Conservation (phyloP, 2,113 vertebrate genomes). For the Anthoscopus minutus region DNA sequence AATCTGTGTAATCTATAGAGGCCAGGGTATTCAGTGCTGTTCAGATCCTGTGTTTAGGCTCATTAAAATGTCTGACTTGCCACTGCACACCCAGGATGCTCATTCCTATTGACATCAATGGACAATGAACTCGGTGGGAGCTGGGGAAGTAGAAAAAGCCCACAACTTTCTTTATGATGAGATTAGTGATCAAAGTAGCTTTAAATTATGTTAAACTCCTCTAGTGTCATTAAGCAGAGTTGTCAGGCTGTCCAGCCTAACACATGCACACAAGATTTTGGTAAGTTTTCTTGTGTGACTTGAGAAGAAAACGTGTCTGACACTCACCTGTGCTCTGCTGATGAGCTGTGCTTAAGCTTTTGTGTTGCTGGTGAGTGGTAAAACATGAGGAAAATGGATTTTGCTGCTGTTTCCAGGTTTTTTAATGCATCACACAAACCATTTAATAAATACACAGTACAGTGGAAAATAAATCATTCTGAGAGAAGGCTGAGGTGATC, state of each 20-base stretch:
- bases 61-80: slow-evolving; percentile 30
- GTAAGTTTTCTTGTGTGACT: not conserved
- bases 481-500: not conserved
- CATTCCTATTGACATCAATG: not conserved
- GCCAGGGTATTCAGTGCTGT: not conserved
- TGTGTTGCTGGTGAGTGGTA: not conserved
- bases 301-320: not conserved
- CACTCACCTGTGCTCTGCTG: not conserved
- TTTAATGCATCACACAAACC: not conserved
- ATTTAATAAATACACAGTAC: not conserved
- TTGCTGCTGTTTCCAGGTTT: not conserved
- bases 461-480: not conserved
- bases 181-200: not conserved
- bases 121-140: not conserved
- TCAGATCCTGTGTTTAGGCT: not conserved
- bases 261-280: not conserved
- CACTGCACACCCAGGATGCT: not conserved
- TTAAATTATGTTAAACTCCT: not conserved
- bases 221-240: not conserved
- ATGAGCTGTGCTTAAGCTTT: not conserved
- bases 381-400: not conserved
- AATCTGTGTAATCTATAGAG: not conserved
- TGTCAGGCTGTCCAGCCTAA: not conserved
- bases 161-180: not conserved
- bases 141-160: not conserved